Evolutionary conservation across 2,888 invertebrate species (phyloP), one percentile per base, ranked within the genome.

Genomic region (Macrosiphum euphorbiae): DNA sequence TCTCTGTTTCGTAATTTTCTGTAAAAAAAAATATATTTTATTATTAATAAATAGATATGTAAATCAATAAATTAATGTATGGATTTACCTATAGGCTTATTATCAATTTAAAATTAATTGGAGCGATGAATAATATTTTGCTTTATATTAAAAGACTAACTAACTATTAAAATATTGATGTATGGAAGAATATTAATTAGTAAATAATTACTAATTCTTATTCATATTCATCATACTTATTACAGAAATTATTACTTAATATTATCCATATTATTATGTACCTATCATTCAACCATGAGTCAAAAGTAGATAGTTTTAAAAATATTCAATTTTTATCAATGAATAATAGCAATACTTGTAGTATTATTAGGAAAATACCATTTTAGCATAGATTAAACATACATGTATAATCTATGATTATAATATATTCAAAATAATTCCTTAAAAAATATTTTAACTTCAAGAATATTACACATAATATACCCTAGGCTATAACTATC

Each of bases 1-100:
- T 99, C 99, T 95, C 99, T 97, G 96, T 99, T 99, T 96, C 99
- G 99, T 95, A 99, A 96, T 96, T 99, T 99, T 96, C 99, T 99
- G 96, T 55, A 96, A 96, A 95, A 89, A 13, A 28, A 87, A n/a
- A 78, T 4, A 24, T 5, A n/a, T n/a, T 10, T 47, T 86, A 28
- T 86, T 78, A 78, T 78, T 35, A n/a, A 35, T 78, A 35, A 67
- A 67, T 67, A n/a, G n/a, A n/a, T 67, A 67, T n/a, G 5, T 67
- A 67, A 67, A 67, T 16, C 13, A 5, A 8, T 35, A 78, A 78
- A 20, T 2, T 28, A 78, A 35, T 35, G 35, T 8, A 20, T 20
- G 20, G 2, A 35, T 78, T 35, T 35, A 35, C 35, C 20, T 35
- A 78, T 11, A 78, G 2, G 7, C 3, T 35, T 35, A 2, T 8